phyloP scores from a whole-genome alignment of 53 echinoderm and acorn worm species.

The Astropecten irregularis region DNA sequence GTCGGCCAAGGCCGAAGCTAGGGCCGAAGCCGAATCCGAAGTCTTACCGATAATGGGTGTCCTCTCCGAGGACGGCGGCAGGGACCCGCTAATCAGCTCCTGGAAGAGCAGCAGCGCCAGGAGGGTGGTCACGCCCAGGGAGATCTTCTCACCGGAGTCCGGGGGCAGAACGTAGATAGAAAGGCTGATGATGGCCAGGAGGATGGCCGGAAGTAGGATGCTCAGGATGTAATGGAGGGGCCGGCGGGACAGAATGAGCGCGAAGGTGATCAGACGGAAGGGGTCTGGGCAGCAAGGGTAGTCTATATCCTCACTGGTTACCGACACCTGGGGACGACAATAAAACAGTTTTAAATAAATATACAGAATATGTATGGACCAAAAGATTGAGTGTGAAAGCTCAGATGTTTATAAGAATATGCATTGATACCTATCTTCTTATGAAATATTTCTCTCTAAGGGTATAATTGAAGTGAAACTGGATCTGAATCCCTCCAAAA shows the following conservation, averaged over 20 bases:
- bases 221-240: constrained; percentile 64
- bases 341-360: too few species aligned
- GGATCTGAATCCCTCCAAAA: too few species aligned
- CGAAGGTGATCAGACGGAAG: constrained; percentile 38
- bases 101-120: constrained; percentile 69
- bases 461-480: too few species aligned
- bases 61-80: constrained; percentile 54
- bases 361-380: background rate
- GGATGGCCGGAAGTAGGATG: constrained; percentile 57
- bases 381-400: too few species aligned
- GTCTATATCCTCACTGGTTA: background rate
- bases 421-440: background rate
- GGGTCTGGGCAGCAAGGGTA: constrained; percentile 58
- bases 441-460: too few species aligned
- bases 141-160: constrained; percentile 75
- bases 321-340: background rate
- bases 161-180: constrained; percentile 67
- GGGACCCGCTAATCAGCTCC: constrained; percentile 57
- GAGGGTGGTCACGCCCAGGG: constrained; percentile 67
- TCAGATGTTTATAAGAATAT: too few species aligned
- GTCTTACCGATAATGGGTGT: constrained; percentile 53
- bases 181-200: constrained; percentile 57
- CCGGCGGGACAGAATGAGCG: constrained; percentile 29
- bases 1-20: too few species aligned
- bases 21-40: too few species aligned